Evolutionary conservation across 2,113 vertebrate species (phyloP).

Genomic region (Thunnus maccoyii): DNA sequence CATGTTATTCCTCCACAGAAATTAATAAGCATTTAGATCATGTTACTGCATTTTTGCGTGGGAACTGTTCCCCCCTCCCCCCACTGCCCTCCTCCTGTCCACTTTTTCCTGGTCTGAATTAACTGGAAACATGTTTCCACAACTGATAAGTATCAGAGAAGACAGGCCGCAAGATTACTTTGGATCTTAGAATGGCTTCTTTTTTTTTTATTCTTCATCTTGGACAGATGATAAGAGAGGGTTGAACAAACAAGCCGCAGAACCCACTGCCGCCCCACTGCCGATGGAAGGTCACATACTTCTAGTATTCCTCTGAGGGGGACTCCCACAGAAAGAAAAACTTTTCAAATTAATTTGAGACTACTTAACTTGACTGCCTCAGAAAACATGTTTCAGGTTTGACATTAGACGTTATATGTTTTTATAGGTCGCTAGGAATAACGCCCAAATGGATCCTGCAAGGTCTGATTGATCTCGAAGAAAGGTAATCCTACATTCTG

Average conservation of each 20-base stretch:
- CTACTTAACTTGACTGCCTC: conserved; percentile 55
- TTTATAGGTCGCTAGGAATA: conserved; percentile 16
- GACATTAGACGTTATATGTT: conserved; percentile 62
- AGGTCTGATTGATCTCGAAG: conserved; percentile 53
- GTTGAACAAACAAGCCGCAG: conserved; percentile 71
- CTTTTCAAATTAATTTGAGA: conserved; percentile 66
- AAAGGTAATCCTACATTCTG: conserved; percentile 61
- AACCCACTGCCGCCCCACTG: conserved; percentile 36
- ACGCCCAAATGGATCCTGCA: conserved; percentile 40
- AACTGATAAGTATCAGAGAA: conserved; percentile 76
- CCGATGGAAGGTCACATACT: conserved; percentile 64
- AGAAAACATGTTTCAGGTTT: conserved; percentile 67
- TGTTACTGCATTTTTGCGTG: conserved; percentile 70
- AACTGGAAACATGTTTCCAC: conserved; percentile 78
- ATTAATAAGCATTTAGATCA: conserved; percentile 72
- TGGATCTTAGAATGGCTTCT: conserved; percentile 68
- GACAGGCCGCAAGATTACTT: conserved; percentile 72
- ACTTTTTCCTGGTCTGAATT: conserved; percentile 66
- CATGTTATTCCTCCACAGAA: conserved; percentile 53
- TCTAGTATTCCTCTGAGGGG: conserved; percentile 69
- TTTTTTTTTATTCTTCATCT: conserved; percentile 72
- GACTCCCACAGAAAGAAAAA: conserved; percentile 63
- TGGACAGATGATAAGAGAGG: conserved; percentile 59
- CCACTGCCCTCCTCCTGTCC: conserved; percentile 7
- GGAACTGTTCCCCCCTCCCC: conserved; percentile 18